Percentiles rank a stretch among this genome's conserved stretches.
phyloP scores from a whole-genome alignment of 2,113 vertebrate genomes.

The Urocolius indicus region DNA sequence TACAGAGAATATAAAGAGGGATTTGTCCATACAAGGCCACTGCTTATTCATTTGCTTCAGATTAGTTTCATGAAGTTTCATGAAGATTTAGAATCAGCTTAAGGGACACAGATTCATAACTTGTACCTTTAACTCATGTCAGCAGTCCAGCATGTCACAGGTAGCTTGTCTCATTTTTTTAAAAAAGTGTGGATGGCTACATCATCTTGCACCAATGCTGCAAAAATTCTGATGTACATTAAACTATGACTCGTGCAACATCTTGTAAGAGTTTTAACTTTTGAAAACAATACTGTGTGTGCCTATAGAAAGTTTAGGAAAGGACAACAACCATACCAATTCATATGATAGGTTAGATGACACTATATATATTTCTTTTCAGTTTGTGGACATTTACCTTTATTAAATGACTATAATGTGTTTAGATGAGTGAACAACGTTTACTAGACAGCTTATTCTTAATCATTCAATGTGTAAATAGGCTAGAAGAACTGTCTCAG shows the following conservation, averaged over 20 bases:
- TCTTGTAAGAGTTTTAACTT: background rate
- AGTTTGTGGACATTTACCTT: accelerated
- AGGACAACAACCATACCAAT: background rate
- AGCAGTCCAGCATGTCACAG: background rate
- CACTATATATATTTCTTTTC: background rate
- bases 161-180: background rate
- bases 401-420: background rate
- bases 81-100: background rate
- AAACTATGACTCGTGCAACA: background rate
- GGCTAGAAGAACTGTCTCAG: background rate
- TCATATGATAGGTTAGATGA: background rate
- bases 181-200: background rate
- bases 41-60: background rate
- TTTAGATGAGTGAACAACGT: background rate
- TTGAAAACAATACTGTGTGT: background rate
- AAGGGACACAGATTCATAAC: background rate
- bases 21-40: background rate
- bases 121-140: background rate
- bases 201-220: background rate
- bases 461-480: background rate
- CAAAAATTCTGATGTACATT: background rate
- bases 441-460: background rate
- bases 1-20: background rate
- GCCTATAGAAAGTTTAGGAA: background rate
- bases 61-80: background rate